phyloP scores from a whole-genome alignment of 2,888 invertebrate species.

The Invenusta paracnida region DNA sequence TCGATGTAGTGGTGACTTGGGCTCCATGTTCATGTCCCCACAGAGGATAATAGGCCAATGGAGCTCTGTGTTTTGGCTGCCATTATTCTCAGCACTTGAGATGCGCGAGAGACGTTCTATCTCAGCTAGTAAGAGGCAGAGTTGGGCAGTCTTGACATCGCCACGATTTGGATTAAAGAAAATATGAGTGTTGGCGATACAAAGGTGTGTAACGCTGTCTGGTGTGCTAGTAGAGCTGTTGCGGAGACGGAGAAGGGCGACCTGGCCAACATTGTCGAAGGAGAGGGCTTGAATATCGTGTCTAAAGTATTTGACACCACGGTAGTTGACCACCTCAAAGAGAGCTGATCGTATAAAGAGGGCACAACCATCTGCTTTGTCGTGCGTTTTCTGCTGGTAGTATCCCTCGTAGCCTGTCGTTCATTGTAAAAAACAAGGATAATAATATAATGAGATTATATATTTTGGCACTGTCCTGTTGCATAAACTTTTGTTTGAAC shows the following conservation, averaged over 20 bases:
- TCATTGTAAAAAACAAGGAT: no score
- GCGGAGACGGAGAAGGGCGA: constrained; percentile 68
- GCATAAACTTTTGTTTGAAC: no score
- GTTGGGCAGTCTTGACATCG: constrained; percentile 83
- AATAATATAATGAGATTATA: no score
- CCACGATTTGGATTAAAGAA: constrained; percentile 82
- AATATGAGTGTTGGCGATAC: constrained; percentile 87
- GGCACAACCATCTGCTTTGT: no score
- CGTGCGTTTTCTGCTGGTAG: no score
- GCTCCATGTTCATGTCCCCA: constrained; percentile 85
- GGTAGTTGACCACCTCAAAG: no score
- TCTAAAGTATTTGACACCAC: background rate
- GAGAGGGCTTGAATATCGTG: constrained; percentile 11
- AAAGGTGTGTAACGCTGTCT: constrained; percentile 59
- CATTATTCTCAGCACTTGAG: constrained; percentile 69
- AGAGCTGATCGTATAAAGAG: no score
- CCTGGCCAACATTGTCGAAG: constrained; percentile 75
- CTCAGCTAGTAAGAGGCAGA: constrained; percentile 76
- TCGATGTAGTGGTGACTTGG: constrained; percentile 69
- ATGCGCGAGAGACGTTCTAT: constrained; percentile 69
- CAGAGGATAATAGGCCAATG: constrained; percentile 69
- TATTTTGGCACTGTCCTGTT: no score
- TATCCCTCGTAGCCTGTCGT: no score
- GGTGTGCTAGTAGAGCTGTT: constrained; percentile 22
- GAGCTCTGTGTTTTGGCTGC: constrained; percentile 84